These are phyloP conservation scores for Enteromius mattozi DNA, from an alignment of 2,797 vertebrate genomes.

Conservation along the genomic window DNA sequence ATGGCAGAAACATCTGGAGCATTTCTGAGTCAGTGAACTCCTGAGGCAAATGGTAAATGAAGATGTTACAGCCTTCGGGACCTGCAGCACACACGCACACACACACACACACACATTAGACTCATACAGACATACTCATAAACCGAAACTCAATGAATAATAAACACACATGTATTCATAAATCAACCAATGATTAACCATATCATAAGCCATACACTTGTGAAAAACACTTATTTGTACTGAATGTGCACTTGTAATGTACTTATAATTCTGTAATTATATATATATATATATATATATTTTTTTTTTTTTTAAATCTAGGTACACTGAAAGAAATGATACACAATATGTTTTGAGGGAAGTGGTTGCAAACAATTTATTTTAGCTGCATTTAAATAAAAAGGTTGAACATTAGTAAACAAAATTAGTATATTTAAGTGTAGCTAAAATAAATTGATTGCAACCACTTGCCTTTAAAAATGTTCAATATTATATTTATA, in stretches of 20 bases:
- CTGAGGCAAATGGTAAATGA: slow-evolving; percentile 97
- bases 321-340: too few relatives aligned
- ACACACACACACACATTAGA: slow-evolving; percentile 39
- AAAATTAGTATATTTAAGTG: too few relatives aligned
- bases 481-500: not conserved
- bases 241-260: not conserved
- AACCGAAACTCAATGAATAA: not conserved
- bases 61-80: slow-evolving; percentile 96
- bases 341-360: too few relatives aligned
- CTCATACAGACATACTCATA: not conserved
- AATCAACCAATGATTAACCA: not conserved
- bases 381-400: too few relatives aligned
- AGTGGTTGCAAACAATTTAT: too few relatives aligned
- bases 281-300: not conserved
- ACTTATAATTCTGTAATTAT: not conserved
- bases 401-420: too few relatives aligned
- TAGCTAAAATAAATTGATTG: too few relatives aligned
- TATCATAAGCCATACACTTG: not conserved
- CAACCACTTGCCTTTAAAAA: too few relatives aligned
- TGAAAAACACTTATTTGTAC: not conserved
- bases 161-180: too few relatives aligned
- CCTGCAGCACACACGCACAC: slow-evolving; percentile 74
- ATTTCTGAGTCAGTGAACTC: slow-evolving; percentile 96
- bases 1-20: slow-evolving; percentile 95
- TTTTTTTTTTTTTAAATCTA: too few relatives aligned